Evolutionary conservation across 2,797 vertebrate genomes (phyloP), one percentile per base, ranked within the genome.

Genomic region (Sardinella longiceps): DNA sequence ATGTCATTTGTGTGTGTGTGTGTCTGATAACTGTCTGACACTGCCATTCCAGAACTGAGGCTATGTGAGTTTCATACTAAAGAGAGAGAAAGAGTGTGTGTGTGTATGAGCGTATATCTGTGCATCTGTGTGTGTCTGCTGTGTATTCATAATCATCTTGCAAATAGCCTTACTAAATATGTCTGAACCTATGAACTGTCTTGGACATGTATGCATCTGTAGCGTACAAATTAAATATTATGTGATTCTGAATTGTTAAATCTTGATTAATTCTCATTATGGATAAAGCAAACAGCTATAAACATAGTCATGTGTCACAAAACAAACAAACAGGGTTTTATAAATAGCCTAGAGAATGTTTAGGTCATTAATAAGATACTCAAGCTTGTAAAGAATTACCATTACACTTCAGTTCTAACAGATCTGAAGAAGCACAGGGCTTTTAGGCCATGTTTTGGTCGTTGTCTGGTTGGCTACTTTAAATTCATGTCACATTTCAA

Each of bases 401-500:
- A 77, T 77, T 23, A 43, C 70, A 23, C 70, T 77, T 6, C 9
- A 23, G 5, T 37, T 5, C 60, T 30, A 30, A 43, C 18, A 77
- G 46, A 6, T 43, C 37, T 7, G 37, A 77, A 77, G 20, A 7
- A 43, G 37, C 18, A n/a, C 15, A 7, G 25, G 18, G 33, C 70
- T 23, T 77, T 77, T 74, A 6, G 30, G 30, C 33, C 53, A 23
- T 74, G 66, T 74, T 77, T 77, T 43, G 70, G 70, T 43, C 20
- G 70, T 53, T 18, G 10, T 2, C 48, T 43, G n/a, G n/a, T 80
- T 83, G 58, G 84, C 66, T 39, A 23, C 56, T 58, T 70, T 51
- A 86, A 66, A 85, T 86, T 81, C 87, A 85, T 3, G 20, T 83
- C 83, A 83, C 80, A 80, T 58, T 70, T 88, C 83, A 83, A 86